phyloP scores from a whole-genome alignment of 2,113 vertebrate genomes.

The Lathamus discolor region DNA sequence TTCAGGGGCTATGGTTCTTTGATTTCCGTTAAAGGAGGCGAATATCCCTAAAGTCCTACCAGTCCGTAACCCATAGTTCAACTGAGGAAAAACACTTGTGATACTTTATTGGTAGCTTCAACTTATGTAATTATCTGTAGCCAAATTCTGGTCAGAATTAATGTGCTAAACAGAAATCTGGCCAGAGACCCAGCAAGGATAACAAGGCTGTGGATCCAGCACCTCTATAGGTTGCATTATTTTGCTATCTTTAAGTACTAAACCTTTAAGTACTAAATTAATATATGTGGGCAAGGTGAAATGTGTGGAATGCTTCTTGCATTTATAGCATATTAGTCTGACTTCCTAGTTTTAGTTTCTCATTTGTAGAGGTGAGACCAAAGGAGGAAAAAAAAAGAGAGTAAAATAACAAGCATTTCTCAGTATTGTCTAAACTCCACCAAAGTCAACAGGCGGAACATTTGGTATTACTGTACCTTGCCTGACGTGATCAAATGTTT shows the following conservation, averaged over 20 bases:
- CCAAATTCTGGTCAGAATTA: not conserved
- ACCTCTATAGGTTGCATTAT: not conserved
- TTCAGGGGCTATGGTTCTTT: not conserved
- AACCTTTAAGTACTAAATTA: not conserved
- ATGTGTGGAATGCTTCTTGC: not conserved
- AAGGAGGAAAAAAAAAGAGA: not conserved
- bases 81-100: not conserved
- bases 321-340: not conserved
- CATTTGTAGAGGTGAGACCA: not conserved
- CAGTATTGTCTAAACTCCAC: not conserved
- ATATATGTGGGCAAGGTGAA: not conserved
- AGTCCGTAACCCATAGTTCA: not conserved
- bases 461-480: constrained; percentile 18
- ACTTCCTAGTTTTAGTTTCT: not conserved
- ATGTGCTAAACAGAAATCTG: not conserved
- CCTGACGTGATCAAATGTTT: constrained; percentile 21
- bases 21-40: not conserved
- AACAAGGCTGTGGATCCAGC: not conserved
- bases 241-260: not conserved
- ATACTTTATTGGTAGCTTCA: not conserved
- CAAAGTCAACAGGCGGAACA: constrained; percentile 54
- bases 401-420: not conserved
- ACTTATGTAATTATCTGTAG: not conserved
- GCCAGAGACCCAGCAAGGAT: not conserved
- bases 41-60: not conserved